Conservation (phyloP, 37 sponge, comb jelly and placozoan species). For the Spongia lamella region DNA sequence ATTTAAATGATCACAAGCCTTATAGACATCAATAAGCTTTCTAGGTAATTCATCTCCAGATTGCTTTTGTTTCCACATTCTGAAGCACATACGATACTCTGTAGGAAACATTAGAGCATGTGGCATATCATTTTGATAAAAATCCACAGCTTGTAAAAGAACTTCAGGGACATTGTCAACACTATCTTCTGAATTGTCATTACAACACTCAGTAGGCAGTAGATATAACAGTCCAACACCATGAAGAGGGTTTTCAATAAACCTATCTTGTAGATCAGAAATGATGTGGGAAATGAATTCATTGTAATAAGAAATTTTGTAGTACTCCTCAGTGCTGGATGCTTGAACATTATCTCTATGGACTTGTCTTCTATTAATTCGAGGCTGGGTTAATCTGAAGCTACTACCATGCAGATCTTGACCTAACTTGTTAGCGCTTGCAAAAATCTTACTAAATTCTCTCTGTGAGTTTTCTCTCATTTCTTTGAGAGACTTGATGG, state of each 20-base stretch:
- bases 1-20: conserved; percentile 23
- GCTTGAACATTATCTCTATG: conserved; percentile 47
- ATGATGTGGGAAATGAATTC: conserved; percentile 61
- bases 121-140: conserved; percentile 39
- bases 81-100: conserved; percentile 45
- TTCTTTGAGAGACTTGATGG: conserved; percentile 13
- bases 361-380: conserved; percentile 37
- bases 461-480: conserved; percentile 30
- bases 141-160: conserved; percentile 35
- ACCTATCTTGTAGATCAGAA: conserved; percentile 45
- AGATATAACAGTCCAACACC: conserved; percentile 41
- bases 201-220: conserved; percentile 47
- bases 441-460: conserved; percentile 23
- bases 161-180: conserved; percentile 35
- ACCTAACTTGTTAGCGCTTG: conserved; percentile 29
- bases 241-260: conserved; percentile 49
- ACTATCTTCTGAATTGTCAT: neutral
- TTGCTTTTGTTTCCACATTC: conserved; percentile 21
- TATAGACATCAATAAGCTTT: conserved; percentile 26
- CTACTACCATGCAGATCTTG: conserved; percentile 40
- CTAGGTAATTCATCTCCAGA: conserved; percentile 13
- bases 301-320: conserved; percentile 32
- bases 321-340: conserved; percentile 53
- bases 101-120: conserved; percentile 38
- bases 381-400: conserved; percentile 31